These are phyloP conservation scores for Melitaea cinxia DNA, from an alignment of 1,140 invertebrate species.

Conservation along the genomic window DNA sequence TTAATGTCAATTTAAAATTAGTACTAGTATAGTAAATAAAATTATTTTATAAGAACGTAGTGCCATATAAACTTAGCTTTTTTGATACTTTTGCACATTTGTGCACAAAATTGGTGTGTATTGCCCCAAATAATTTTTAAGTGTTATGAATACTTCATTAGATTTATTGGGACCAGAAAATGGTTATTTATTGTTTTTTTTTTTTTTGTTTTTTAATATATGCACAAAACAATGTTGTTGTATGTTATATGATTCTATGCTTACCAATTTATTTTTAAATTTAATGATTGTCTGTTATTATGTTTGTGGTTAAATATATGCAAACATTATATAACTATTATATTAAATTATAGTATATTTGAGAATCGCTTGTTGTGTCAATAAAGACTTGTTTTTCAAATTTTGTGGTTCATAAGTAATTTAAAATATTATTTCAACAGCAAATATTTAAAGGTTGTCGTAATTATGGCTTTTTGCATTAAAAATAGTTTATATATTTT, in stretches of 20 bases:
- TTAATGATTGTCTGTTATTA: not conserved
- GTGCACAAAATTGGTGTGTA: not conserved
- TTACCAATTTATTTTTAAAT: not conserved
- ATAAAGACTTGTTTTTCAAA: not conserved
- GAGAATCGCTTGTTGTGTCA: not conserved
- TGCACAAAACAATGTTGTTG: not conserved
- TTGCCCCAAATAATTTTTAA: not conserved
- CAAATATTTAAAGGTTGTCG: not conserved
- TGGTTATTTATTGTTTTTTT: not conserved
- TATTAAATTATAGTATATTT: not conserved
- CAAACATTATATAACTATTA: not conserved
- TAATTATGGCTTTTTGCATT: not conserved
- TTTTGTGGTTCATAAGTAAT: not conserved
- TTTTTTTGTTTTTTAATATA: not conserved
- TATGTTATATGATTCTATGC: not conserved
- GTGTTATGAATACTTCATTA: not conserved
- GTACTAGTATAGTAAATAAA: not conserved
- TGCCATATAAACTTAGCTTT: not conserved
- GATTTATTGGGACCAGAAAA: conserved; percentile 9
- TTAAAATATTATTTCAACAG: not conserved
- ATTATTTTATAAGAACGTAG: conserved; percentile 3
- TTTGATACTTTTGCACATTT: not conserved
- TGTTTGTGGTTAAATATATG: not conserved
- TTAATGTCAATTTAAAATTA: not conserved
- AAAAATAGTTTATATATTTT: not conserved